Evolutionary conservation across 2,113 vertebrate genomes (phyloP).

Genomic region (Pristiophorus japonicus): DNA sequence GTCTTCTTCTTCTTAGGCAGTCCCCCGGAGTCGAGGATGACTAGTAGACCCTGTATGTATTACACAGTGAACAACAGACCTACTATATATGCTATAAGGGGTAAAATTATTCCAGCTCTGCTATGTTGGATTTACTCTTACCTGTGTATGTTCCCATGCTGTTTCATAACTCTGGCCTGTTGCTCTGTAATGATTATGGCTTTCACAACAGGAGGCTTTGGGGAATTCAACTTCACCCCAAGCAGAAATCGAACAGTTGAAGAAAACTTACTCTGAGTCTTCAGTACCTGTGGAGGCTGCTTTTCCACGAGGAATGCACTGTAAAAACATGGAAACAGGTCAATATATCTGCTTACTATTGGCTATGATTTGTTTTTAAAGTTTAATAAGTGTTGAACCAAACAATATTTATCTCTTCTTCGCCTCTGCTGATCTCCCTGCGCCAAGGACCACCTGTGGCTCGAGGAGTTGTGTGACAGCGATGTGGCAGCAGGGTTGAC

Average conservation of each 20-base stretch:
- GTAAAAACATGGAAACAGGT: not conserved
- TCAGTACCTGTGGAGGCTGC: conserved; percentile 90
- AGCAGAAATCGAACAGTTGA: conserved; percentile 77
- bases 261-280: conserved; percentile 95
- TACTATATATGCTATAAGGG: not conserved
- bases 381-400: not conserved
- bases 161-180: conserved; percentile 67
- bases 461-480: not conserved
- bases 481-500: not conserved
- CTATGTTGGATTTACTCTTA: conserved; percentile 43
- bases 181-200: conserved; percentile 86
- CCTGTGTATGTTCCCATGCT: conserved; percentile 46
- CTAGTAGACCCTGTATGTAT: too few relatives aligned
- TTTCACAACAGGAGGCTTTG: conserved; percentile 69
- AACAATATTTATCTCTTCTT: not conserved
- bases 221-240: conserved; percentile 66
- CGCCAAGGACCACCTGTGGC: too few relatives aligned
- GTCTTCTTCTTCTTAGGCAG: too few relatives aligned
- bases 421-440: not conserved
- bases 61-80: not conserved
- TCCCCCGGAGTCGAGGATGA: too few relatives aligned
- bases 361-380: not conserved
- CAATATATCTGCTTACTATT: not conserved
- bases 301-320: conserved; percentile 89
- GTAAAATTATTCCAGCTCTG: not conserved